phyloP scores from a whole-genome alignment of 92 coral and sea anemone genomes.

The Epizoanthus ramosus region DNA sequence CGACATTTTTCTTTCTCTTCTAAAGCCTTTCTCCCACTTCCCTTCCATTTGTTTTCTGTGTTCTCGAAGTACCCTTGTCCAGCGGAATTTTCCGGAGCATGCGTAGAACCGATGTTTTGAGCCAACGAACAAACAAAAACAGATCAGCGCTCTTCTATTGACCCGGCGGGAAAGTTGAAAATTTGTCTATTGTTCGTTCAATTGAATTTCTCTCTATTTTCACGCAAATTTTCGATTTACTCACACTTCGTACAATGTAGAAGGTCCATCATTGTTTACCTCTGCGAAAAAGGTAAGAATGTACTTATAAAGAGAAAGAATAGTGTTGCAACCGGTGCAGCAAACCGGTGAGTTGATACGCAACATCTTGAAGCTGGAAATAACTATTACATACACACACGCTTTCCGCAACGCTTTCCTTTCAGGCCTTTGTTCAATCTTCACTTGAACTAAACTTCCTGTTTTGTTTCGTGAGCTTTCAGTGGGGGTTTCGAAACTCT shows the following conservation, averaged over 20 bases:
- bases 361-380: background rate
- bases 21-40: background rate
- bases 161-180: slow-evolving; percentile 50
- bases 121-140: slow-evolving; percentile 9
- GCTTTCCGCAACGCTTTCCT: slow-evolving; percentile 2
- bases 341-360: background rate
- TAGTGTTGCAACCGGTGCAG: background rate
- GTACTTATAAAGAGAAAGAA: background rate
- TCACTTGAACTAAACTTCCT: slow-evolving; percentile 19
- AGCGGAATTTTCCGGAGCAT: slow-evolving; percentile 37
- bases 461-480: slow-evolving; percentile 17
- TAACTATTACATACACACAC: background rate
- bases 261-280: slow-evolving; percentile 6
- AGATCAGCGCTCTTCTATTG: slow-evolving; percentile 12
- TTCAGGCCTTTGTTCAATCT: background rate
- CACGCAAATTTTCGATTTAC: slow-evolving; percentile 21
- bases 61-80: background rate
- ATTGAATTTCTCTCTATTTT: slow-evolving; percentile 4
- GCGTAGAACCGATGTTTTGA: background rate
- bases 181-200: slow-evolving; percentile 12
- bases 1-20: background rate
- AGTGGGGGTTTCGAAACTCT: slow-evolving; percentile 35
- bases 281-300: slow-evolving; percentile 25
- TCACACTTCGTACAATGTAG: slow-evolving; percentile 34
- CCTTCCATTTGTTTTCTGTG: background rate